Evolutionary conservation across 2,113 vertebrate genomes (phyloP).

Genomic region (Mus pahari): DNA sequence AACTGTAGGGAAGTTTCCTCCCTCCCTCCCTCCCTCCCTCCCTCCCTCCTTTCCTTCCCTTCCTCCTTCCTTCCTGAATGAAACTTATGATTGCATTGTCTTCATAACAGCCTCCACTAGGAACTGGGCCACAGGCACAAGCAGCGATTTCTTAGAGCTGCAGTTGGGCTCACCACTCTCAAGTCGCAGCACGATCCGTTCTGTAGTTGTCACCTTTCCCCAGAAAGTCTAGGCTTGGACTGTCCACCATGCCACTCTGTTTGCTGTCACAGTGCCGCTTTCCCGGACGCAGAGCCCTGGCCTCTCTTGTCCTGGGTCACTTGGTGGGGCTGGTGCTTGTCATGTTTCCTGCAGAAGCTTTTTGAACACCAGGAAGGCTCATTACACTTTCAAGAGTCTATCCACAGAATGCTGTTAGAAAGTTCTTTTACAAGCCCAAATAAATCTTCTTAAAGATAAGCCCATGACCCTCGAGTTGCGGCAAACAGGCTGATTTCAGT

Average conservation of each 20-base stretch:
- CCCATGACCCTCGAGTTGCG: neutral
- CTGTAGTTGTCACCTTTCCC: neutral
- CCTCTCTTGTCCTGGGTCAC: neutral
- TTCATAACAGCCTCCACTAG: neutral
- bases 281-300: neutral
- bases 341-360: neutral
- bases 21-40: too few relatives aligned
- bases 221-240: neutral
- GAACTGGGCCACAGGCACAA: neutral
- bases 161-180: neutral
- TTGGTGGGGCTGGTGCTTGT: neutral
- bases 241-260: neutral
- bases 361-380: neutral
- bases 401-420: neutral
- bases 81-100: neutral
- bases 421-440: conserved; percentile 14
- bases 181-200: neutral
- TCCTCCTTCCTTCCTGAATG: neutral
- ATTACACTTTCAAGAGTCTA: neutral
- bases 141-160: neutral
- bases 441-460: neutral
- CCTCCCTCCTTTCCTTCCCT: neutral
- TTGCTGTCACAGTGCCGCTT: neutral
- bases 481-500: neutral
- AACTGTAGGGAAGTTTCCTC: neutral